Conservation (phyloP, 2,113 vertebrate genomes). For the Pangasianodon hypophthalmus region DNA sequence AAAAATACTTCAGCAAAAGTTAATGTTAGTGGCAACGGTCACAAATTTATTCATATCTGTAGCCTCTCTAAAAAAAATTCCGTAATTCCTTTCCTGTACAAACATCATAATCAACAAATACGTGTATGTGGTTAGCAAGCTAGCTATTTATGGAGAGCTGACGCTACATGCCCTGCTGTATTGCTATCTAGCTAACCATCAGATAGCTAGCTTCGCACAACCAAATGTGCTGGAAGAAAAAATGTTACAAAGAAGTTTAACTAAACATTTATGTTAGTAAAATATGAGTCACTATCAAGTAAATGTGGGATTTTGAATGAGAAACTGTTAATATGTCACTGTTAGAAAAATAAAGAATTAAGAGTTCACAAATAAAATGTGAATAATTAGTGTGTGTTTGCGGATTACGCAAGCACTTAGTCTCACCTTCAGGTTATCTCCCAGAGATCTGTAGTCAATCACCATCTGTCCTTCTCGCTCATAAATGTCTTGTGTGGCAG, state of each 20-base stretch:
- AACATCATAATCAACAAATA: background rate
- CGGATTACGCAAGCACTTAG: background rate
- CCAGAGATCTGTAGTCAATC: constrained; percentile 83
- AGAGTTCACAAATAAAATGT: too few species aligned
- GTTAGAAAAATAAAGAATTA: too few species aligned
- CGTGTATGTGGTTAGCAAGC: background rate
- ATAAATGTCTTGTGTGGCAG: constrained; percentile 71
- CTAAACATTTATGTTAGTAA: background rate
- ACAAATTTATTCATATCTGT: background rate
- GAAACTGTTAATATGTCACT: background rate
- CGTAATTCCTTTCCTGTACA: background rate
- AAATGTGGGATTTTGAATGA: background rate
- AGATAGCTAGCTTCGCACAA: too few species aligned
- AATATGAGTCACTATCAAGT: too few species aligned
- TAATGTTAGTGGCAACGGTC: background rate
- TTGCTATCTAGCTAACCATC: background rate
- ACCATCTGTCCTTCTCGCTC: constrained; percentile 81
- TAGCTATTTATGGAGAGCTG: background rate
- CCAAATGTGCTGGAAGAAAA: background rate
- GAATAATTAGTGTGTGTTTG: background rate
- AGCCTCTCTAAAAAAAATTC: background rate
- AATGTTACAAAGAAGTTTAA: background rate
- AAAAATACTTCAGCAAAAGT: too few species aligned
- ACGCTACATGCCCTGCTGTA: background rate
- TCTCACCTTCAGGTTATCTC: constrained; percentile 74